Conservation (phyloP, 2,113 vertebrate species). For the Zosterops lateralis region DNA sequence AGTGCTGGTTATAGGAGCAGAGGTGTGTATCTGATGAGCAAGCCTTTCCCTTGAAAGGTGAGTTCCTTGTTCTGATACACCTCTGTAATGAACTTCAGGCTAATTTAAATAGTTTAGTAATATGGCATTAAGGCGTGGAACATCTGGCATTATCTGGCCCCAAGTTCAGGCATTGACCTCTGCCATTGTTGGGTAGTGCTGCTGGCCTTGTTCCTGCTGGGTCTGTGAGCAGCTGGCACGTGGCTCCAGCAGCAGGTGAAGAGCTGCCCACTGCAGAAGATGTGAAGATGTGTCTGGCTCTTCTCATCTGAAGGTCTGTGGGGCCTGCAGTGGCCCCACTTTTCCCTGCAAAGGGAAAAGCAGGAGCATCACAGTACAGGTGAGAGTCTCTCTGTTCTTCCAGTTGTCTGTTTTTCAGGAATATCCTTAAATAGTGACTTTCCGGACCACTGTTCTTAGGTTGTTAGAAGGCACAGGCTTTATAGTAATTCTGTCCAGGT, state of each 20-base stretch:
- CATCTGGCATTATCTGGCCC: background rate
- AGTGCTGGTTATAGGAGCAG: fast-evolving
- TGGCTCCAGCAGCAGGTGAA: background rate
- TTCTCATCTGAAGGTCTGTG: background rate
- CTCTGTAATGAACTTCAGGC: background rate
- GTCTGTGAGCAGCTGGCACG: background rate
- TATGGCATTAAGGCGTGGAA: background rate
- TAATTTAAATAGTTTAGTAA: background rate
- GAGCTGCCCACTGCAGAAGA: background rate
- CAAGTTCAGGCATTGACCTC: background rate
- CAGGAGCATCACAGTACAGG: background rate
- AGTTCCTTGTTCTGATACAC: background rate
- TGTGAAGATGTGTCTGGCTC: background rate
- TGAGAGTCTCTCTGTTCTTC: background rate
- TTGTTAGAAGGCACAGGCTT: background rate
- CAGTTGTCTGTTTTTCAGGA: background rate
- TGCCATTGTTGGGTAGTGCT: background rate
- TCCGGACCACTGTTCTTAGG: background rate
- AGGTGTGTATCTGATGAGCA: background rate
- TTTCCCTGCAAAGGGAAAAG: background rate
- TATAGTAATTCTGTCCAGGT: background rate
- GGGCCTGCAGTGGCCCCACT: background rate
- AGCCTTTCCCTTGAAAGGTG: background rate
- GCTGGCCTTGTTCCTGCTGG: background rate
- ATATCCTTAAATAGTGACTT: background rate